A percentile compares a stretch with the other conserved stretches of the same genome.
phyloP scores from a whole-genome alignment of 2,888 invertebrate species.

The Xestia sexstrigata region DNA sequence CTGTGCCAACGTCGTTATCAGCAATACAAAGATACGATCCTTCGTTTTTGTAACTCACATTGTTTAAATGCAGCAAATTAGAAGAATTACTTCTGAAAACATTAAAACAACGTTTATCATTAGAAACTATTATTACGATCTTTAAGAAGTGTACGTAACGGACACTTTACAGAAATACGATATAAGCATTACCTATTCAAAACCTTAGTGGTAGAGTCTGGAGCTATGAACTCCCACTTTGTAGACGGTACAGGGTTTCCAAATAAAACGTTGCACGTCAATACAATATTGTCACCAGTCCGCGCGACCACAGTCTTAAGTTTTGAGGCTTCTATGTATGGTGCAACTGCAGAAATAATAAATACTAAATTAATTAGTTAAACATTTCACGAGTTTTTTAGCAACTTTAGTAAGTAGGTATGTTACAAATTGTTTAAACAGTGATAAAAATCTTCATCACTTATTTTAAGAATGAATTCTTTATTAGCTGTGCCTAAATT shows the following conservation, averaged over 20 bases:
- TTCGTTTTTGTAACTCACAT: conserved; percentile 73
- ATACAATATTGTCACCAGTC: conserved; percentile 66
- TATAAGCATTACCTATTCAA: conserved; percentile 68
- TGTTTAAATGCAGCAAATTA: conserved; percentile 66
- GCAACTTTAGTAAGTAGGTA: not conserved
- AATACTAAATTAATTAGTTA: not conserved
- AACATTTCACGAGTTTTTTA: not conserved
- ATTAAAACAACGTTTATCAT: not conserved
- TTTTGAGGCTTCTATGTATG: conserved; percentile 77
- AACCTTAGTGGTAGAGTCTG: conserved; percentile 67
- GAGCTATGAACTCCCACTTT: conserved; percentile 78
- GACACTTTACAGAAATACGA: not conserved
- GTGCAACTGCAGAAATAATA: conserved; percentile 78
- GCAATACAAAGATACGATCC: conserved; percentile 80
- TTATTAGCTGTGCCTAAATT: not conserved
- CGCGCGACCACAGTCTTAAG: conserved; percentile 60
- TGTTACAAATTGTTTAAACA: not conserved
- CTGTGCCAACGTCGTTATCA: conserved; percentile 75
- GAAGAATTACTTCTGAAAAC: conserved; percentile 68
- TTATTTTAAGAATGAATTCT: not conserved
- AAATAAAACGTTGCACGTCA: conserved; percentile 75
- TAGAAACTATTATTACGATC: not conserved
- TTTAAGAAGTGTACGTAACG: not conserved
- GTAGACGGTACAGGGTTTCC: conserved; percentile 79
- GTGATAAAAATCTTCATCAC: not conserved